Base-by-base conservation (phyloP, 2,888 invertebrate species). In the Tetragnatha montana region DNA sequence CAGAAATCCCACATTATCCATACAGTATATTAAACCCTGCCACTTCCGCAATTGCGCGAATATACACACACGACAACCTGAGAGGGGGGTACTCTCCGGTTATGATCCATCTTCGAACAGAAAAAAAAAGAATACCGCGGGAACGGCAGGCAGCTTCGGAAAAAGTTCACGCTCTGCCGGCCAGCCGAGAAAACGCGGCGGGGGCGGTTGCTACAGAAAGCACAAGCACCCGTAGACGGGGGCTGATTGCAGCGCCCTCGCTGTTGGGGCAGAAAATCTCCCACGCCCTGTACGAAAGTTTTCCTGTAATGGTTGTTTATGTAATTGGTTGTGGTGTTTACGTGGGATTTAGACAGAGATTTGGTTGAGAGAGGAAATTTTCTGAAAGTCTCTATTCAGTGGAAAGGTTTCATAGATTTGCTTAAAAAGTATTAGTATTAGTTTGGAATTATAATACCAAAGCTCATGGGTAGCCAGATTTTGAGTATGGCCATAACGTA, bases 81-180 rank as follows among this genome's bases (percentile, higher is more conserved):
- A n/a, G n/a, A 51, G n/a, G 78, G 78, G 78, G n/a, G 8, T 47
- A n/a, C 19, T 35, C 35, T 35, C 35, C 35, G 35, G 35, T 35
- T 35, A 35, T 35, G 35, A 35, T 35, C 35, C 35, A 35, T 35
- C 35, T 35, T 35, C 35, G 14, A 50, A 51, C 19, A 51, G 50
- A 6, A 51, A 50, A 10, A 50, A 10, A 69, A 69, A n/a, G 49
- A 17, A 49, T 17, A 14, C 8, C 12, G 76, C 75, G 51, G 76
- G 69, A 81, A 81, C 76, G 74, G 35, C 51, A 69, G n/a, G 50
- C 60, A 69, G 35, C 70, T 89, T 89, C 81, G 81, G 81, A 89
- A 89, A 89, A 89, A 85, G 50, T 73, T 85, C 81, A 89, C 89
- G 89, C 89, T 81, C 81, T 80, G 81, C 22, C 79, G 69, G 60